Base-by-base conservation (phyloP, 2,888 invertebrate species). In the Phorcus lineatus region DNA sequence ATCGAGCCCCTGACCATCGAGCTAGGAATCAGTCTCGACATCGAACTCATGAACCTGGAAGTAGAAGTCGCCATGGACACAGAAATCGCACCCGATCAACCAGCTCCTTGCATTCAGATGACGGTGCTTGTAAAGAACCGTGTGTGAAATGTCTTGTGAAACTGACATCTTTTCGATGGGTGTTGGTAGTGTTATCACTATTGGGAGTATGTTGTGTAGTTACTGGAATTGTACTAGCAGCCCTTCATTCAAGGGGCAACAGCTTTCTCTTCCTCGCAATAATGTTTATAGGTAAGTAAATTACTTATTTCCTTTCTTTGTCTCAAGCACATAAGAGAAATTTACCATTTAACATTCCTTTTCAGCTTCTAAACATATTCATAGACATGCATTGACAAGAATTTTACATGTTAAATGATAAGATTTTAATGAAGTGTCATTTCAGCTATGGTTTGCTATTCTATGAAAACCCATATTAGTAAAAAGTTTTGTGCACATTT, bases 221-320 rank as follows among this genome's bases (percentile, higher is more conserved):
- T 36, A 89, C 91, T n/a, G 92, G 92, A 2, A 91, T 92, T 77
- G 88, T 92, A 11, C 85, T 92, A 28, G 92, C 92, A 2, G 91
- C 91, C 11, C 86, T 92, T 2, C 91, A 91, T 83, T 88, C 89
- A 19, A 87, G 90, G 6, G 90, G 90, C 31, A 89, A 88, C 81
- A 91, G 90, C 74, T 92, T 91, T 84, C 90, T 92, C 40, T 91
- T 91, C 76, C 85, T 92, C 31, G 91, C 92, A 19, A 90, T 92
- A 54, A 92, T 92, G 91, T 92, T 92, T 84, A 90, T 92, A 81
- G 92, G 92, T 92, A 84, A 90, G 92, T 90, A 80, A 40, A 53
- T n/a, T 24, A 36, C 24, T 66, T 17, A 24, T 57, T 24, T 13
- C n/a, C n/a, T 17, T n/a, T 40, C 36, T 7, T 11, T n/a, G n/a